Evolutionary conservation across 2,888 invertebrate species (phyloP), one percentile per base, ranked within the genome.

Genomic region (Tiphia femorata): DNA sequence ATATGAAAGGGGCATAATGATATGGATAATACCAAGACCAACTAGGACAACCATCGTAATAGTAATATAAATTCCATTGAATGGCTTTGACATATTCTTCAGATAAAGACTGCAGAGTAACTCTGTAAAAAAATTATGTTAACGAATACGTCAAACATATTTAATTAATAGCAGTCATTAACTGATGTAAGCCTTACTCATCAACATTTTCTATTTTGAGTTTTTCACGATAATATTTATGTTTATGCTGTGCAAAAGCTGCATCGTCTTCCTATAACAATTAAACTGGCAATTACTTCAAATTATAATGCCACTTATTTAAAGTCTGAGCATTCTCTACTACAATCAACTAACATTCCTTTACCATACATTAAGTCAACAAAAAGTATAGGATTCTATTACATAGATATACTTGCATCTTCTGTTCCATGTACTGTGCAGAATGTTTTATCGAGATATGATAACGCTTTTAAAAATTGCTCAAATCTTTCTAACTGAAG

Each of bases 1-100:
- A 97, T 69, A 97, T 93, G 80, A 92, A 98, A 0, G 98, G 98
- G 0, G 98, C 94, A 84, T 98, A 99, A 84, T 99, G 98, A 79
- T 95, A 94, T 0, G 97, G 97, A 84, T 97, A 99, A 84, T 88
- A 98, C 98, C 98, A 99, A 21, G 95, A 94, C 99, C 99, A 99
- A 0, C 97, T 97, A 46, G 93, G 93, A 37, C 97, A 95, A 4
- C 98, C 98, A 75, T 95, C 91, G 84, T 97, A 98, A 84, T 99
- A 99, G 84, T 99, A 99, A 79, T 92, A 89, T 16, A 98, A 86
- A 79, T 96, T 96, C 98, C 98, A 99, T 75, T 98, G 98, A 43
- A 99, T 90, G 0, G 97, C 98, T 33, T 92, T 87, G 7, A 98
- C 92, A 81, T 98, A 99, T 44, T 93, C 91, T 78, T 92, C 91